Evolutionary conservation across 1,140 invertebrate genomes (phyloP), one percentile per base, ranked within the genome.

Genomic region (Drosophila obscura): DNA sequence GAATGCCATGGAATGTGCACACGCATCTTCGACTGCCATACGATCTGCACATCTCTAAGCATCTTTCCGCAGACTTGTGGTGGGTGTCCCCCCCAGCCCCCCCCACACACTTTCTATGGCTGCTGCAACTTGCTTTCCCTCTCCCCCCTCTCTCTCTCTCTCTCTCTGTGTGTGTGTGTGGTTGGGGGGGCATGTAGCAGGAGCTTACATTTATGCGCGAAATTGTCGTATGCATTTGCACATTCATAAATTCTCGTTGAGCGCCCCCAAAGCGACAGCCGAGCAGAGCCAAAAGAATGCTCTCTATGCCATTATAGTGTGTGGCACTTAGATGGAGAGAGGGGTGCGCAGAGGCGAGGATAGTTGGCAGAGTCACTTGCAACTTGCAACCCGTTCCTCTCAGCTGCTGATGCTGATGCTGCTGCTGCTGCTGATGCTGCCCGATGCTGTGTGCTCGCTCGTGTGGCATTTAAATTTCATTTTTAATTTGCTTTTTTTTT

Each of bases 191-290:
- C 50, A 71, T 77, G 55, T 39, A 39, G 74, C 78, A 69, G 79
- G 67, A 85, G 81, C 82, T 85, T 88, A 85, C 82, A 88, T 87
- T 85, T 85, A 85, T 87, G 83, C 78, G 82, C 83, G 83, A 85
- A 85, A 85, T 85, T 88, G 83, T 87, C 83, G 83, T 89, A 83
- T 77, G 87, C 83, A 88, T 88, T 88, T 88, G 83, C 83, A 88
- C 83, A 88, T 88, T 88, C 83, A 88, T 88, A 88, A 88, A 88
- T 88, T 88, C 84, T 89, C 76, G 83, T 83, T 83, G 83, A 88
- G 83, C 83, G 84, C 76, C 80, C 83, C 83, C 75, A 69, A 77
- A 88, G 84, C 79, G 84, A 79, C 83, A 80, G 75, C 53, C 63
- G 60, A 80, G 49, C 58, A 55, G 48, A 69, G 49, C 56, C 71